These are phyloP conservation scores for Neocrepidodera transversa DNA, from an alignment of 2,888 invertebrate genomes.

Conservation along the genomic window DNA sequence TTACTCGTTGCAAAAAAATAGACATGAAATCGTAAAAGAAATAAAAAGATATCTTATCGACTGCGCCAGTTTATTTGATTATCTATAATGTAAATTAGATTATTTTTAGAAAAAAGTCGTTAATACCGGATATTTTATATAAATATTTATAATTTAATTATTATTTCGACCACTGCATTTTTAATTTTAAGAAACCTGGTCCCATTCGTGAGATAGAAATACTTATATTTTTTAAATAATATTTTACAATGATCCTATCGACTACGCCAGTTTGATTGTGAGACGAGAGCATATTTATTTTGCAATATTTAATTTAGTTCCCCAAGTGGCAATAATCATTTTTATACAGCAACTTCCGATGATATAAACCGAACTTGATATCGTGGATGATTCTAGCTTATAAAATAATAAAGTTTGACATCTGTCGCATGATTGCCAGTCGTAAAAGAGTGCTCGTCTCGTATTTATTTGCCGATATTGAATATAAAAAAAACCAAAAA, in stretches of 20 bases:
- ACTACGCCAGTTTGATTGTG: neutral
- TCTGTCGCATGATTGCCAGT: constrained; percentile 48
- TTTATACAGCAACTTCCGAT: constrained; percentile 24
- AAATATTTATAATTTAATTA: too few relatives aligned
- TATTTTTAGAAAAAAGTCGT: too few relatives aligned
- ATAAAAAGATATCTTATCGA: neutral
- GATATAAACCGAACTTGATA: constrained; percentile 44
- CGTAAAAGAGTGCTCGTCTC: constrained; percentile 42
- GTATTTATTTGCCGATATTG: constrained; percentile 13
- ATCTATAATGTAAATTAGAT: neutral
- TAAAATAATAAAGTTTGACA: constrained; percentile 48
- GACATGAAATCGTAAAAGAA: neutral
- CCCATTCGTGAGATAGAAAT: too few relatives aligned
- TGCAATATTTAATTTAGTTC: constrained; percentile 22
- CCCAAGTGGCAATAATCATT: constrained; percentile 14
- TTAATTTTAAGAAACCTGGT: too few relatives aligned
- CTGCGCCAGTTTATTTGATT: neutral
- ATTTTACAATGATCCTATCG: neutral
- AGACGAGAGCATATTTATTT: too few relatives aligned
- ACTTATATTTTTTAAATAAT: too few relatives aligned
- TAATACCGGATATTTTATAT: too few relatives aligned
- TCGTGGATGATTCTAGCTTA: constrained; percentile 45
- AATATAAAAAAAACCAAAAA: neutral
- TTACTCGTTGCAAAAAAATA: neutral
- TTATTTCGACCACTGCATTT: too few relatives aligned